These are phyloP conservation scores for Betta splendens DNA, from an alignment of 2,797 vertebrate genomes.

Conservation along the genomic window DNA sequence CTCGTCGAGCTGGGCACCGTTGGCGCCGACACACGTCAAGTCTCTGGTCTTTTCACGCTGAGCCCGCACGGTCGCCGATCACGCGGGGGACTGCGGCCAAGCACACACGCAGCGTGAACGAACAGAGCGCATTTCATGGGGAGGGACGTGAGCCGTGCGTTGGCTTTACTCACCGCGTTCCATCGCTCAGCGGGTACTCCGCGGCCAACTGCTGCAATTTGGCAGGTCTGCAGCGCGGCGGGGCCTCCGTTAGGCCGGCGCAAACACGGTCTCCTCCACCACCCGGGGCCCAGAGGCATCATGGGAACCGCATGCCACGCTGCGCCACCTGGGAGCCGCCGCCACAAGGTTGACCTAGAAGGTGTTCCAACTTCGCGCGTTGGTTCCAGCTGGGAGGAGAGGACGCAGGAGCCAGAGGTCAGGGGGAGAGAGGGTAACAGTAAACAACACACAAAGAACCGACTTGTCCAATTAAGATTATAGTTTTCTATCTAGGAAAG, in stretches of 20 bases:
- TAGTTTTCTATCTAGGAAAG: too few relatives aligned
- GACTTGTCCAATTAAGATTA: too few relatives aligned
- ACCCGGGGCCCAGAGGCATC: slow-evolving; percentile 80
- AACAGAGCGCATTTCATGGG: too few relatives aligned
- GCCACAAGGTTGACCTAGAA: slow-evolving; percentile 91
- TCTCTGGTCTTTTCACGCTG: slow-evolving; percentile 87
- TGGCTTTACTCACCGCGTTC: slow-evolving; percentile 90
- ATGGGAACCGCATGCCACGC: slow-evolving; percentile 85
- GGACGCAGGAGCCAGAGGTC: slow-evolving; percentile 2
- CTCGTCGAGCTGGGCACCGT: slow-evolving; percentile 80
- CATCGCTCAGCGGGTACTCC: slow-evolving; percentile 81
- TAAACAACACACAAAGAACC: too few relatives aligned
- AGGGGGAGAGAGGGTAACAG: slow-evolving; percentile 11
- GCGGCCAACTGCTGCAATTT: slow-evolving; percentile 84
- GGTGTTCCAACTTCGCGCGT: slow-evolving; percentile 86
- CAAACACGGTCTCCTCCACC: slow-evolving; percentile 83
- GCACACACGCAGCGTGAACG: neutral
- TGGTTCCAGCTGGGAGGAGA: slow-evolving; percentile 87
- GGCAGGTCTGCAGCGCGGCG: slow-evolving; percentile 84
- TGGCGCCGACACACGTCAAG: slow-evolving; percentile 80
- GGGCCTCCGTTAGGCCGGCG: slow-evolving; percentile 79
- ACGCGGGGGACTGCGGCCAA: slow-evolving; percentile 85
- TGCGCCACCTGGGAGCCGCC: slow-evolving; percentile 89
- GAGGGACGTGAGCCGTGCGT: too few relatives aligned
- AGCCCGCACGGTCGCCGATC: slow-evolving; percentile 90